Base-by-base conservation (phyloP, 2,113 vertebrate species). In the Nymphicus hollandicus region DNA sequence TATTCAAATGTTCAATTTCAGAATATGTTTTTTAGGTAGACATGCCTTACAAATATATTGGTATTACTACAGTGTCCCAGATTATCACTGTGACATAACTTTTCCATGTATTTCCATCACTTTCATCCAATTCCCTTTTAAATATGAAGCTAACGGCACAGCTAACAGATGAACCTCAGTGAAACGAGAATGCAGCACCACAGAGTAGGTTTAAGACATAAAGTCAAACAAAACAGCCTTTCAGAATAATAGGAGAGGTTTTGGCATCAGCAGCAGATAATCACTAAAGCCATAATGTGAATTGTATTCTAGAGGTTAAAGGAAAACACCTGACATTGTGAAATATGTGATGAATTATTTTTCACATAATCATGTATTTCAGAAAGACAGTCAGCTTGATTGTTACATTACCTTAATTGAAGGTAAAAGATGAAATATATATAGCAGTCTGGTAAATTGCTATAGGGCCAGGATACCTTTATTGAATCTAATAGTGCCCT, bases 221-320 rank as follows among this genome's bases (percentile, higher is more conserved):
- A 95, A 96, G 86, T 74, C 27, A 96, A 79, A 87, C 53, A 68
- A 76, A 86, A 85, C 8, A 85, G 11, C 5, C 31, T 88, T 88
- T 89, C n/a, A n/a, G 35, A 79, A 28, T 33, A 18, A 74, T 41
- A 31, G 58, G 85, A 94, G 77, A 88, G 47, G 17, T 91, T 97
- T 96, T 93, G 96, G 95, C 85, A 61, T 88, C 92, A 69, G 60
- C 53, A 91, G 55, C 93, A 80, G 89, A 74, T 84, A 96, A 91
- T 94, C 93, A 88, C 66, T 76, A 89, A 29, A 84, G 55, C 18
- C 37, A 41, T 72, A 79, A 87, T 0, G 6, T 71, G 86, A 78
- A 64, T 81, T 39, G 15, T 47, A 43, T 80, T 86, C 81, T 39
- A 53, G 88, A 91, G 69, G 81, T 95, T 96, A 96, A 89, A 76